Evolutionary conservation across 2,888 invertebrate genomes (phyloP), one percentile per base, ranked within the genome.

Genomic region (Leptogaster cylindrica): DNA sequence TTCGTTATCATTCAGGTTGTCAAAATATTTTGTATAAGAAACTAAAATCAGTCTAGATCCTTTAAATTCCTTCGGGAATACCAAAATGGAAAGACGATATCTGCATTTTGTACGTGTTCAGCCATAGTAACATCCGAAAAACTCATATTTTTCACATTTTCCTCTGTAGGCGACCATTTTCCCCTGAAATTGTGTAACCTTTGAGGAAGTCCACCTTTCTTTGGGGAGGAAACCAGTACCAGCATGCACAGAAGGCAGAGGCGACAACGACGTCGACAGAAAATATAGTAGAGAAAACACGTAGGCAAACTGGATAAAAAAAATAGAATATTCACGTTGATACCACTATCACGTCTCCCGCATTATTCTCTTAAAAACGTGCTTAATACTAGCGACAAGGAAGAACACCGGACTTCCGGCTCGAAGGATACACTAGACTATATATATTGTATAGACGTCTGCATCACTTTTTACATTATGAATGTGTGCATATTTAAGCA

Each of bases 291-390:
- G 36, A 25, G 28, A 25, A 14, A 6, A 41, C 31, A 31, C 31
- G 36, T 8, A 18, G 16, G 1, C 16, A 28, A 16, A 16, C 23
- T 46, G 46, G 18, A 12, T 39, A n/a, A 28, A 28, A 50, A 50
- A 50, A 23, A 25, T 23, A 28, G 36, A 33, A 14, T 18, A 33
- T 36, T 18, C 20, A 20, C n/a, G 55, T 55, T 55, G 36, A 55
- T 55, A 55, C 55, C 55, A 55, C 55, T 55, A 55, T 55, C 55
- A 55, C 55, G 55, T 55, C 55, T 33, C 55, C 55, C 36, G 55
- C 55, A 55, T 55, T 55, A 55, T 55, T 55, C 55, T 55, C 55
- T 55, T 55, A 55, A 55, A 55, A 55, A 55, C 55, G 55, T 55
- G 55, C 55, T 55, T 55, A 55, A 55, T 55, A 36, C 33, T 55